These are phyloP conservation scores for Prunella fulvescens DNA, from an alignment of 2,113 vertebrate genomes.

Conservation along the genomic window DNA sequence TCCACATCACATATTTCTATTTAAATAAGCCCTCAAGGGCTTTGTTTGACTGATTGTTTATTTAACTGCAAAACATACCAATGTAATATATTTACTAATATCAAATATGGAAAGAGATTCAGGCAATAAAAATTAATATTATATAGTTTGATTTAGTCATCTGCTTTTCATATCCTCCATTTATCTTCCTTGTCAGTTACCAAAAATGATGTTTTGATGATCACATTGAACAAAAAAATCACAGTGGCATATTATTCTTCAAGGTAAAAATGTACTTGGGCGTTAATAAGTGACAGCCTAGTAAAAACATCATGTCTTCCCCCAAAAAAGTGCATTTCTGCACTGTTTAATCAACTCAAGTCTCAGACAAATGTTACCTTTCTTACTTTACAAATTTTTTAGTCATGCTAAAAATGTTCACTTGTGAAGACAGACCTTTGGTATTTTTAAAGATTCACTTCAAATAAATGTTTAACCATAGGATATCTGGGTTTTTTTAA, in stretches of 20 bases:
- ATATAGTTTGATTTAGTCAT: neutral
- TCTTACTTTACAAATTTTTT: neutral
- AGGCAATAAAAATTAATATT: neutral
- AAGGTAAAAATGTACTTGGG: neutral
- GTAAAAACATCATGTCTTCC: neutral
- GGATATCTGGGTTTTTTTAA: neutral
- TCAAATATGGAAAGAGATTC: neutral
- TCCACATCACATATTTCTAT: neutral
- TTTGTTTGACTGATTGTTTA: neutral
- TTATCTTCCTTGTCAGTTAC: neutral
- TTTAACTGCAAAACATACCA: neutral
- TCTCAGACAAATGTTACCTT: neutral
- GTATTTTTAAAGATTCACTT: neutral
- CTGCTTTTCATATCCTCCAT: neutral
- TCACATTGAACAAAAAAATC: neutral
- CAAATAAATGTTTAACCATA: neutral
- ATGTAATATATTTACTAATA: neutral
- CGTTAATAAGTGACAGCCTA: neutral
- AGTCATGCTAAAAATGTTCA: neutral
- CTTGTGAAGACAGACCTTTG: neutral
- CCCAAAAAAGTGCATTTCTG: neutral
- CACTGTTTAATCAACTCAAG: neutral
- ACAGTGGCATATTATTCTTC: neutral
- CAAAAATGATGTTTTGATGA: neutral
- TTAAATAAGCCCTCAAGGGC: slow-evolving; percentile 5